These are phyloP conservation scores for Tiliqua scincoides DNA, from an alignment of 2,113 vertebrate genomes.

Conservation along the genomic window DNA sequence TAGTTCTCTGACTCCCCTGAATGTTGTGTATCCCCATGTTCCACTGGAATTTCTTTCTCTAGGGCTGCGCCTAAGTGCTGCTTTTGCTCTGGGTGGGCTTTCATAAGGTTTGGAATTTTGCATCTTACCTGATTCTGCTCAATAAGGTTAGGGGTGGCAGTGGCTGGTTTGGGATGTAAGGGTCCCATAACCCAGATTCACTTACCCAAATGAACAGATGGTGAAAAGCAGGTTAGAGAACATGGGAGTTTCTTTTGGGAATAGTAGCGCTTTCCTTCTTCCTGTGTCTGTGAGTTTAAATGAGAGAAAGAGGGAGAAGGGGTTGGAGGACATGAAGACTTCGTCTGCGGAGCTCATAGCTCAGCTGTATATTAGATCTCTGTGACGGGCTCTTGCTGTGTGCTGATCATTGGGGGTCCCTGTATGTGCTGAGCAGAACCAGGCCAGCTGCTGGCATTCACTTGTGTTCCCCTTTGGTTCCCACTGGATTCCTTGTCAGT, in stretches of 20 bases:
- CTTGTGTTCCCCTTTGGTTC: fast-evolving
- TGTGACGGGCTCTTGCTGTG: neutral
- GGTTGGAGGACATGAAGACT: fast-evolving
- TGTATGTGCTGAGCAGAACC: neutral
- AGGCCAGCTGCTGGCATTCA: neutral
- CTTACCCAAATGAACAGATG: too few species aligned
- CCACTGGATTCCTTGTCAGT: neutral
- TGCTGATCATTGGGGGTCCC: neutral
- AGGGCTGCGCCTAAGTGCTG: neutral
- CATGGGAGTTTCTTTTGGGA: neutral
- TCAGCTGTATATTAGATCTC: constrained; percentile 17
- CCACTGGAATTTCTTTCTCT: neutral
- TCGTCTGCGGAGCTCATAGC: neutral
- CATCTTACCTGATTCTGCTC: neutral
- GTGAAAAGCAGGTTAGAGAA: neutral
- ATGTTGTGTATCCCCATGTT: neutral
- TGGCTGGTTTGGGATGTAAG: fast-evolving
- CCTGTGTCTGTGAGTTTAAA: neutral
- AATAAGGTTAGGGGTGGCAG: too few species aligned
- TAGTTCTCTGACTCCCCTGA: neutral
- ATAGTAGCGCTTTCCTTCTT: neutral
- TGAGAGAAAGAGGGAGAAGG: too few species aligned
- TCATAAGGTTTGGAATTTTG: neutral
- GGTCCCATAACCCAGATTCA: too few species aligned
- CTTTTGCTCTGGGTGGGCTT: neutral